Base-by-base conservation (phyloP, 2,113 vertebrate species). In the Tenebrosternarchus preto region DNA sequence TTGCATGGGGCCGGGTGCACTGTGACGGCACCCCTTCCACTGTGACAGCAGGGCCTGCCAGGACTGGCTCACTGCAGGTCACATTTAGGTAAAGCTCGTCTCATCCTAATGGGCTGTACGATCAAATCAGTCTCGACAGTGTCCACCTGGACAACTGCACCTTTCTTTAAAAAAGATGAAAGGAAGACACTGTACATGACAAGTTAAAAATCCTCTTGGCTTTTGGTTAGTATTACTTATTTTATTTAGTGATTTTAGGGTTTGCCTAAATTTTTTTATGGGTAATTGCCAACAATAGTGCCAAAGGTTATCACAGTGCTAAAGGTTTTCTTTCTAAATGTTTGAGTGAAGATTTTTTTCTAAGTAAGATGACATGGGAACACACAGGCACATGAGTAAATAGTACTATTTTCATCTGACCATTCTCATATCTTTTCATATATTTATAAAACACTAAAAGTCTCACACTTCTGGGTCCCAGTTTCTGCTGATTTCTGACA, bases 41-140 rank as follows among this genome's bases (percentile, higher is more conserved):
- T 88, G 89, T 92, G 92, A 93, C 92, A 93, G 90, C 87, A 90
- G 88, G 91, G 88, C 91, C 93, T 93, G 92, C 92, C 87, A 87
- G 91, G 43, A 91, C 90, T 82, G 90, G 92, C 89, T 91, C 88
- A 92, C 93, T 92, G 93, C 92, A 93, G 92, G 91, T 93, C 92
- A 91, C 89, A 91, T 94, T 93, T 93, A 89, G 90, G 90, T 89
- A 89, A n/a, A 91, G 90, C 90, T 91, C 83, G 88, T 90, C 90
- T 93, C 89, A 93, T 90, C 90, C 91, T 92, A 90, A 93, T 91
- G 91, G 91, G 91, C 92, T 94, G 91, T 92, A 93, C 89, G 91
- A 93, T 94, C 92, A 93, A 85, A 94, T 93, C 90, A 93, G 93
- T 93, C 91, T 91, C 89, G 91, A 82, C 84, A 78, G 83, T 88